These are phyloP conservation scores for Hyposoter didymator DNA, from an alignment of 2,888 invertebrate species.

Conservation along the genomic window DNA sequence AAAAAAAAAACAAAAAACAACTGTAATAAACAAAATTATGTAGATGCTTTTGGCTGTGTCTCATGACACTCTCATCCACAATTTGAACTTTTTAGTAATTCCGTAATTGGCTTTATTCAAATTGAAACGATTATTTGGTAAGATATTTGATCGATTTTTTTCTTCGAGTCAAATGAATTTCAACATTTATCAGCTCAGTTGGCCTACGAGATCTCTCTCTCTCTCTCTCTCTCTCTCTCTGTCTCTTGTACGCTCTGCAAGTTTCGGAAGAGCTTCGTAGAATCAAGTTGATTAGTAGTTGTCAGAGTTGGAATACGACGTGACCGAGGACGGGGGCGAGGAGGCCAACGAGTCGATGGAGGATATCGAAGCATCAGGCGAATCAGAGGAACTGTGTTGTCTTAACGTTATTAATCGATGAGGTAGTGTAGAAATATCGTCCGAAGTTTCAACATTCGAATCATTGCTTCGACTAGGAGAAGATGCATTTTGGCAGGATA, in stretches of 20 bases:
- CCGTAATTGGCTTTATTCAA: background rate
- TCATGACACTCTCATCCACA: background rate
- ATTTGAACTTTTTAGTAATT: background rate
- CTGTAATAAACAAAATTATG: background rate
- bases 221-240: too few species aligned
- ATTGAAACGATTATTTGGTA: background rate
- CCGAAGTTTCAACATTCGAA: background rate
- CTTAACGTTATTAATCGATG: background rate
- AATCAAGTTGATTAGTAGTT: background rate
- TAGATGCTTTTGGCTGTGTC: constrained; percentile 8
- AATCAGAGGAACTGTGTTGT: background rate
- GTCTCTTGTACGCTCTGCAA: too few species aligned
- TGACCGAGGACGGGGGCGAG: too few species aligned
- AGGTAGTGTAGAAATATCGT: background rate
- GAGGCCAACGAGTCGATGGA: background rate
- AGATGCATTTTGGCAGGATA: background rate
- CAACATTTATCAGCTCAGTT: background rate
- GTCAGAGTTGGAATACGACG: background rate
- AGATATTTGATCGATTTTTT: background rate
- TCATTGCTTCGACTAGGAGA: background rate
- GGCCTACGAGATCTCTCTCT: too few species aligned
- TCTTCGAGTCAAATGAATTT: background rate
- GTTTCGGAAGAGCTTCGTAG: background rate
- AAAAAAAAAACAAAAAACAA: too few species aligned
- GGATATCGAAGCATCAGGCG: background rate